Evolutionary conservation across 2,113 vertebrate species (phyloP), one percentile per base, ranked within the genome.

Genomic region (Bos indicus): DNA sequence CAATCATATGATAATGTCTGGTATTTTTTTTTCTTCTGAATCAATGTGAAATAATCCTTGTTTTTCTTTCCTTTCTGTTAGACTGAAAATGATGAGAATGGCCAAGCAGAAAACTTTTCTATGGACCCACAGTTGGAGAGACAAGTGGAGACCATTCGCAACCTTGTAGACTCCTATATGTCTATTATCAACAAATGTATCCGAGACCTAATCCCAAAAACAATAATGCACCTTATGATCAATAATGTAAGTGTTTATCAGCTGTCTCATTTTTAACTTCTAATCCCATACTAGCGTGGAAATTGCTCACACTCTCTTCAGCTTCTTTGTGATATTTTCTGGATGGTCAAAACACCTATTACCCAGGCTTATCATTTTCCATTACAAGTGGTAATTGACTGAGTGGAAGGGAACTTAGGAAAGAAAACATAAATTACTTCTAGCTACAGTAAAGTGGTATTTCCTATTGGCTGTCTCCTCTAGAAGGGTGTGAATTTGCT

Each of bases 101-200:
- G 97, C 80, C 98, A 99, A 93, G 97, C 98, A 7, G 99, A 99
- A 97, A 99, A 98, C 98, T 99, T 99, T 97, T 99, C 99, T 95
- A 99, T 99, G 98, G 99, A 99, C 96, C 99, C 99, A 15, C 99
- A 99, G 60, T 89, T 99, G 98, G 99, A 99, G 98, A 99, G 99
- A 84, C 99, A 99, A 98, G 99, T 99, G 99, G 99, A 99, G 98
- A 99, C 99, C 80, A 99, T 99, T 92, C 99, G 99, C 78, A 99
- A 99, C 97, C 99, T 99, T 21, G 99, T 99, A 48, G 99, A 99
- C 91, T 99, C 99, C 92, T 99, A 99, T 98, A 99, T 99, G 99
- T 98, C 98, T 82, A 99, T 99, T 87, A 99, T 99, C 98, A 99
- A 99, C 98, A 99, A 99, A 97, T 99, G 99, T 52, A 99, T 99